Base-by-base conservation (phyloP, 1,140 invertebrate genomes). In the Luehdorfia chinensis region DNA sequence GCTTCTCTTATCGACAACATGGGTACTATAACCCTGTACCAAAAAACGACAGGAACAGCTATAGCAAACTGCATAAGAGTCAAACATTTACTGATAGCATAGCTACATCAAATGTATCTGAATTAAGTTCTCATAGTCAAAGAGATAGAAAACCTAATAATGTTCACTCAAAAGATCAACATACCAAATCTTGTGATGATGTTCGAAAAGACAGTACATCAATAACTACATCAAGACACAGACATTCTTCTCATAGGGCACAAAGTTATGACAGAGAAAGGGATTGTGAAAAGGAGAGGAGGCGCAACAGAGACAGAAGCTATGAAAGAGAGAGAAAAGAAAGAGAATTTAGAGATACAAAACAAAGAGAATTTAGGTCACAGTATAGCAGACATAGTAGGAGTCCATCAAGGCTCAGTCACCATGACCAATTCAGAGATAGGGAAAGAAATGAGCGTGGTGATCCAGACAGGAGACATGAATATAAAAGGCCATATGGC, bases 401-500 rank as follows among this genome's bases (percentile, higher is more conserved):
- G 18, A 75, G 74, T 46, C 63, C 62, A 13, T 69, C 69, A 11
- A 61, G 60, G 28, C 45, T 64, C 19, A 60, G 58, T 34, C 41
- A 58, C 14, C 58, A 54, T 55, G 52, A 61, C 2, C 67, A 50
- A 52, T 66, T 64, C 43, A 75, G 52, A 37, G 67, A 65, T 11
- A 57, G 44, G 52, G 66, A 67, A 7, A 56, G 45, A 30, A 56
- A 51, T 54, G 58, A 63, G 33, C 48, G 59, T 5, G 58, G 54
- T 2, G 14, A 43, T 4, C 25, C 8, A 11, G 13, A 54, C 4
- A 64, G 49, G 36, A 71, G 52, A 67, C 37, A 63, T 54, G 66
- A 77, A 33, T 59, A 69, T 67, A 66, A 73, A 30, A 60, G 53
- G 16, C 39, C 48, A 9, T 69, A 56, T 25, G 79, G 69, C 44